Base-by-base conservation (phyloP, 1,140 invertebrate genomes). In the Trichoplusia ni region DNA sequence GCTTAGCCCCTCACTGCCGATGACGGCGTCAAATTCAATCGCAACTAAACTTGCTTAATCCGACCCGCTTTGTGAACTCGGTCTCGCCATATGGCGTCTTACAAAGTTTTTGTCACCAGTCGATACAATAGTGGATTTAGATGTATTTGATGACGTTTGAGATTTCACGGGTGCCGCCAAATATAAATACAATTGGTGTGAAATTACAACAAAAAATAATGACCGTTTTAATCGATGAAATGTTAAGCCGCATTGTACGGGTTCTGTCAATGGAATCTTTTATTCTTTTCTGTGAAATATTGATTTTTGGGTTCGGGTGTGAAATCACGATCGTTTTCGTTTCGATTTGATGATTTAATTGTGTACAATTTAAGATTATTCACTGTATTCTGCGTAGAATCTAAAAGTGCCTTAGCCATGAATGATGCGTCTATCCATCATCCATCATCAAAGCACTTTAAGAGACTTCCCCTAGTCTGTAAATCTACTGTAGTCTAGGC, bases 21-120 rank as follows among this genome's bases (percentile, higher is more conserved):
- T n/a, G n/a, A n/a, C 25, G 46, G 53, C 68, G 71, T 75, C 73
- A 73, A 70, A 84, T 80, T 79, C 72, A 67, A 81, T 80, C 68
- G 66, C 42, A 62, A 71, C 67, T 58, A 61, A 63, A 53, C 66
- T 60, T 72, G 61, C 69, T 79, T 78, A 81, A 78, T 75, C 74
- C 67, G 66, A 66, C 49, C 53, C 49, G 74, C 73, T 80, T 85
- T 82, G 82, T 77, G n/a, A n/a, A n/a, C 53, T 25, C 35, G 8
- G 25, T 6, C 14, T 18, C 27, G 42, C 58, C 58, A 67, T 67
- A 67, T 67, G 35, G 49, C 46, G 42, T 58, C 54, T 58, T 42
- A 71, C 31, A 66, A 60, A 29, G 19, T 53, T 51, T 58, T 64
- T 64, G 44, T 51, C 54, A 44, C 38, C 49, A 37, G 31, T 4